Base-by-base conservation (phyloP, 2,113 vertebrate species). In the Gobiocypris rarus region DNA sequence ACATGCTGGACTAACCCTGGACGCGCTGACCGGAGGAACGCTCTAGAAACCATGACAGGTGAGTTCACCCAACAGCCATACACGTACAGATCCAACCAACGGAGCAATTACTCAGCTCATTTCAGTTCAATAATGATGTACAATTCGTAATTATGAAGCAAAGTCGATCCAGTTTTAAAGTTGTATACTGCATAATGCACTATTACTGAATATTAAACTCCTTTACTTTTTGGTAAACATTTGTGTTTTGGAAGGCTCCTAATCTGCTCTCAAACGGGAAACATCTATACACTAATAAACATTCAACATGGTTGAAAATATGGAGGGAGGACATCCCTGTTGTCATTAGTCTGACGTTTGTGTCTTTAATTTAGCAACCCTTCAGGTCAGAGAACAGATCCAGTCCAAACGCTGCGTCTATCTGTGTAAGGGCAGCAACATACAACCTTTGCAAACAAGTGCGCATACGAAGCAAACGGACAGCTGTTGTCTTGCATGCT, bases 31-130 rank as follows among this genome's bases (percentile, higher is more conserved):
- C 19, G 45, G 86, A 86, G 83, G 87, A 86, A 81, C 86, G 86
- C 86, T 92, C 86, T 54, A 78, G 91, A 89, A 92, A 91, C 89
- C 83, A 95, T 94, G 94, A 93, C 87, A 94, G 94, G 94, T 95
- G 92, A 83, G 93, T 71, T 65, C 24, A 28, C 13, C 1, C 10
- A 41, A 58, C 70, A 52, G 41, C 26, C 1, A 45, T 9, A 73
- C 3, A 45, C 9, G n/a, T 10, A 13, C 7, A 22, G 43, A 70
- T 48, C 5, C 17, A 24, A 63, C 31, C 9, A 9, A 4, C 13
- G 7, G n/a, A n/a, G n/a, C n/a, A n/a, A n/a, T n/a, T 54, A 54
- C 11, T 54, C 50, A 52, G 50, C 15, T 52, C 4, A 52, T 17
- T 15, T 52, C 14, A 54, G 50, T 52, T 52, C 50, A 48, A 4